Evolutionary conservation across 2,888 invertebrate species (phyloP), one percentile per base, ranked within the genome.

Genomic region (Diaphora mendica): DNA sequence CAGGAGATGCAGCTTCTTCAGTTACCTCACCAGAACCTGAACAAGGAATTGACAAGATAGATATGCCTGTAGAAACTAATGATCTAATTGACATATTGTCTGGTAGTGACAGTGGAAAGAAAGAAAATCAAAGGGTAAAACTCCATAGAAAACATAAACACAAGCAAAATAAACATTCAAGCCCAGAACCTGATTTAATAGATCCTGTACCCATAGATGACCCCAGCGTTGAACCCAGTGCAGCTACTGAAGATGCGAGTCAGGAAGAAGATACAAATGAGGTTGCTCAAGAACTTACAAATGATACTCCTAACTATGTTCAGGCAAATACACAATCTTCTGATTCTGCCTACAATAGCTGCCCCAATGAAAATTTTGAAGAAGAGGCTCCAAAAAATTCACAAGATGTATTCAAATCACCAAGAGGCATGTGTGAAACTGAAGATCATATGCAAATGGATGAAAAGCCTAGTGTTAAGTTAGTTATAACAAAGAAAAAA

Each of bases 401-500:
- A 83, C 95, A 88, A 86, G 94, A 92, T 89, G 90, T 93, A n/a
- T 96, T 96, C 79, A 94, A 93, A 87, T 95, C 93, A 76, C 96
- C 91, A 76, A 92, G 90, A 82, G 91, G 82, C 68, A 83, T 89
- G 75, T 91, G 84, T 88, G 95, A 90, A 80, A 87, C 86, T 79
- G 95, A 95, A 78, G 91, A 90, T 74, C 90, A 92, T 69, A 82
- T 90, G 70, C 85, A 77, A n/a, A 78, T 73, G 82, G 96, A 96
- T 55, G 96, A 96, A 62, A 95, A 96, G 79, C 96, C 96, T 68
- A 93, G 96, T 89, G 97, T 97, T 33, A 97, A 97, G 87, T 90
- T 97, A 79, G 97, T 97, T 30, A 97, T 97, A 79, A 97, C 97
- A 2, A 97, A 97, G 90, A 98, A 98, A 91, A 98, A 98, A 89